These are phyloP conservation scores for Patella ulyssiponensis DNA, from an alignment of 2,888 invertebrate genomes.

Conservation along the genomic window DNA sequence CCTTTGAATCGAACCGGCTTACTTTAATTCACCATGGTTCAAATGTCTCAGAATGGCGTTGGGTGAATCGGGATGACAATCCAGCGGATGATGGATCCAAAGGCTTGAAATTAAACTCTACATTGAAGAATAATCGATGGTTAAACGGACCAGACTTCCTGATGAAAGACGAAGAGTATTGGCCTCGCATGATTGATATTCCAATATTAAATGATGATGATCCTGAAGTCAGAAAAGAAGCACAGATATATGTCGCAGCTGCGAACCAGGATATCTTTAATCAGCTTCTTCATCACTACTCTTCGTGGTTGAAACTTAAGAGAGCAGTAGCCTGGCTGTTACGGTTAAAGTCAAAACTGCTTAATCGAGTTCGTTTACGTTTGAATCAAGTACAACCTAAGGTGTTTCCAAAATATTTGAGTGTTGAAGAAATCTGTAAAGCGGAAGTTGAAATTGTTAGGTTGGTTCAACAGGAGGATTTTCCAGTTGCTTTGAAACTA, in stretches of 20 bases:
- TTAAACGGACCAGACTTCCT: no score
- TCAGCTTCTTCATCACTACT: neutral
- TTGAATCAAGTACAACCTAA: neutral
- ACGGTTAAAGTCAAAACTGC: neutral
- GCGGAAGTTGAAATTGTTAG: neutral
- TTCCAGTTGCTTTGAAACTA: neutral
- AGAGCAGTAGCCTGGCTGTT: neutral
- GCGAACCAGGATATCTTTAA: neutral
- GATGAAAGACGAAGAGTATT: no score
- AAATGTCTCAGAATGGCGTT: neutral
- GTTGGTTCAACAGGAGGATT: neutral
- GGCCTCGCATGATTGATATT: no score
- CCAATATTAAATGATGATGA: no score
- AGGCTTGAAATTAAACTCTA: neutral
- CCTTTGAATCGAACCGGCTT: conserved; percentile 3
- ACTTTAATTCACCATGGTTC: neutral
- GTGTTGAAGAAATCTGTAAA: neutral
- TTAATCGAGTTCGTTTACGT: neutral
- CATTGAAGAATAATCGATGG: no score
- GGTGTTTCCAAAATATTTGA: neutral
- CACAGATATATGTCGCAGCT: neutral
- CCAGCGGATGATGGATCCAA: conserved; percentile 6
- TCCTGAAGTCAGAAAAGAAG: neutral
- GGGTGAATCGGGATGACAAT: neutral
- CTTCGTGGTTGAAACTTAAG: neutral